phyloP scores from a whole-genome alignment of 2,797 vertebrate species.

The Myotis myotis region DNA sequence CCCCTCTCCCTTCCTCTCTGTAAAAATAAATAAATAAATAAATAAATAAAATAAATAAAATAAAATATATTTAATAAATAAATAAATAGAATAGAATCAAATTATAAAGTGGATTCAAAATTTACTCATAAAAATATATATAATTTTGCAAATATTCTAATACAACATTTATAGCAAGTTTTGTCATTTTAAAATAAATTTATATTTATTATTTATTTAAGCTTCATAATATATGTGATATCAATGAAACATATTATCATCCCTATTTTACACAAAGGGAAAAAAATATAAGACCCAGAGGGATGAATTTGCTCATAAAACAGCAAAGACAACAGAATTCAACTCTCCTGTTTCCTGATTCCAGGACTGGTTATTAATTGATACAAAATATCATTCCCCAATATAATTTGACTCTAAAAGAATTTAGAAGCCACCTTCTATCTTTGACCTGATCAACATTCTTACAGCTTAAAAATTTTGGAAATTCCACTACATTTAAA shows the following conservation, averaged over 20 bases:
- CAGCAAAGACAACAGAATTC: neutral
- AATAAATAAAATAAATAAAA: too few species aligned
- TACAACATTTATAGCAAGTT: neutral
- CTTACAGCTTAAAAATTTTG: neutral
- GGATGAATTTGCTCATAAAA: neutral
- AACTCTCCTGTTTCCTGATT: neutral
- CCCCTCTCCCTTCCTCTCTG: too few species aligned
- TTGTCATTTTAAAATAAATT: neutral
- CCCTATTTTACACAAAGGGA: neutral
- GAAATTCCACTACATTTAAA: neutral
- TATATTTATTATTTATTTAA: conserved; percentile 30
- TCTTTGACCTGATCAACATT: conserved; percentile 5
- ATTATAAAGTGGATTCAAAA: conserved; percentile 10
- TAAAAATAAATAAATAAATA: too few species aligned
- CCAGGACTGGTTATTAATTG: neutral
- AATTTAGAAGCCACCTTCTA: neutral
- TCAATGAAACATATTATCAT: neutral
- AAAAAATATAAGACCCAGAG: neutral
- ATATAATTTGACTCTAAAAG: neutral
- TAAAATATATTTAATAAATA: too few species aligned
- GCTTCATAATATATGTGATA: neutral
- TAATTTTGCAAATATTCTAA: neutral
- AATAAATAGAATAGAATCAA: conserved; percentile 32
- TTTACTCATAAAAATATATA: neutral
- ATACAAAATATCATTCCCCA: neutral